Base-by-base conservation (phyloP, 1,140 invertebrate species). In the Microplitis mediator region DNA sequence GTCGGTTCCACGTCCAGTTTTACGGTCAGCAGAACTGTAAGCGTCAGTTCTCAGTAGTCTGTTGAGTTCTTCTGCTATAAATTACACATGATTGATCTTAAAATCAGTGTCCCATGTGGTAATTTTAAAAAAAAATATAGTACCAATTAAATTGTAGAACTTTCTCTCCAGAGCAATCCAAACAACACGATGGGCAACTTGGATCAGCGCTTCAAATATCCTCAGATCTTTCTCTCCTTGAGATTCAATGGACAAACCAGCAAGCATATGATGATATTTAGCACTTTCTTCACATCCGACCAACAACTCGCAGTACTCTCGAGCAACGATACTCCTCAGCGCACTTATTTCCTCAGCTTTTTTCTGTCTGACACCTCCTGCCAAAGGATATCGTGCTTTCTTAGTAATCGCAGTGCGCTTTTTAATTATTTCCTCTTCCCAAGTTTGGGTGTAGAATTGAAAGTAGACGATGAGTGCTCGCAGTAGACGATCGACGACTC, bases 121-220 rank as follows among this genome's bases (percentile, higher is more conserved):
- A 3, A 45, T 45, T 45, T 9, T 45, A 31, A n/a, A 31, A 31
- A 13, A 4, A 60, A 2, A 8, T 45, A 61, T 61, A 23, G 3
- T 58, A 89, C 89, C 90, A 72, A 92, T 91, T 61, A 91, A 81
- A 77, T 86, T 84, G 71, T 89, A 89, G 70, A 89, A 79, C 74
- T 89, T 89, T 45, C 90, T 81, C 50, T 88, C 84, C 16, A 92
- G 81, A 16, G 90, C 89, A 70, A 92, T 86, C 91, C 91, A 92
- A 3, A 91, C 87, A 51, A 92, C 88, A 77, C 90, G 87, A 13
- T 89, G 86, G 68, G 89, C 86, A 74, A 91, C 85, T 71, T 88
- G 84, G 52, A 91, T 80, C 11, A 92, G 76, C 4, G 86, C 85
- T 80, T 92, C 91, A 75, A 89, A 89, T 51, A 91, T 81, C 69